A percentile compares a stretch with the other conserved stretches of the same genome.
phyloP scores from a whole-genome alignment of 1,140 invertebrate genomes.

The Hylaeus anthracinus region DNA sequence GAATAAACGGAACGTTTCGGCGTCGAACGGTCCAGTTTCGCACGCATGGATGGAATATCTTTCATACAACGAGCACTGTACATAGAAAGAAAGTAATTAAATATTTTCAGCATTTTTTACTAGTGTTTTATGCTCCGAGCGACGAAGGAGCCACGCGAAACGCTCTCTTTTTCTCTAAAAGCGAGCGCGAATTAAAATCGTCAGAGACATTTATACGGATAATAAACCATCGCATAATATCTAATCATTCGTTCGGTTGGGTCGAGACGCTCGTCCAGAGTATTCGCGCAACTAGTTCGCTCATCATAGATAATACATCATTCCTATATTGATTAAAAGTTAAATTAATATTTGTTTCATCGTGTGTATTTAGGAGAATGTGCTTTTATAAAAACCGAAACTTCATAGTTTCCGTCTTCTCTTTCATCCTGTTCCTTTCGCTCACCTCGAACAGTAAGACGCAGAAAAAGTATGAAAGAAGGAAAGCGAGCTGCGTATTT shows the following conservation, averaged over 20 bases:
- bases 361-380: constrained; percentile 62
- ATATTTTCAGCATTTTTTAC: constrained; percentile 65
- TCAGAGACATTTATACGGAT: constrained; percentile 49
- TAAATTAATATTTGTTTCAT: constrained; percentile 63
- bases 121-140: constrained; percentile 56
- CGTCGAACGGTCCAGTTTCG: constrained; percentile 2
- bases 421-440: constrained; percentile 24
- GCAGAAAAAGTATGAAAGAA: not conserved
- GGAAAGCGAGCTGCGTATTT: constrained; percentile 21
- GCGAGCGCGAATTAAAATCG: constrained; percentile 38
- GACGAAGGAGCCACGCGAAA: constrained; percentile 42
- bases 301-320: constrained; percentile 69
- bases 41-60: constrained; percentile 47
- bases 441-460: too few relatives aligned
- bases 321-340: constrained; percentile 74
- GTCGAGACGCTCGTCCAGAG: constrained; percentile 66
- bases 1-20: not conserved
- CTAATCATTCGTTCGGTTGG: constrained; percentile 61
- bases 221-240: constrained; percentile 48
- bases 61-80: constrained; percentile 55
- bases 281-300: constrained; percentile 61
- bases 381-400: constrained; percentile 69
- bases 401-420: constrained; percentile 54
- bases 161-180: constrained; percentile 30
- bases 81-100: constrained; percentile 62